A percentile compares a stretch with the other conserved stretches of the same genome.
Conservation (phyloP, 2,888 invertebrate genomes). For the Mythimna albipuncta region DNA sequence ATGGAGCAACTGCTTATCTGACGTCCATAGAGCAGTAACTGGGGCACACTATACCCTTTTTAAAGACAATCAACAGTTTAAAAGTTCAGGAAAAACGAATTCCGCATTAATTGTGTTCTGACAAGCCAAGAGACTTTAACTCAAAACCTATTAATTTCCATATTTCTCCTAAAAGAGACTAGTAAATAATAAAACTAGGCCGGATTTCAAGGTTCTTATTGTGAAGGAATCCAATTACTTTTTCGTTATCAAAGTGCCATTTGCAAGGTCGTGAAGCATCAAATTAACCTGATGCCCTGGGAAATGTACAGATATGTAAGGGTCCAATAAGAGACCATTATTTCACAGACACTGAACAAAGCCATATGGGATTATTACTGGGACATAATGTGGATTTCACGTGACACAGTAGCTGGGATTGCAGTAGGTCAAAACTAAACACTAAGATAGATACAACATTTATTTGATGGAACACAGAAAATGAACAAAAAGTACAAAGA, state of each 20-base stretch:
- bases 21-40: too few species aligned
- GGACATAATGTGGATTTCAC: slow-evolving; percentile 43
- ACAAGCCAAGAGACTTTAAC: not conserved
- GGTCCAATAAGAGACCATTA: slow-evolving; percentile 55
- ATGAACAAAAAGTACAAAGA: too few species aligned
- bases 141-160: slow-evolving; percentile 1
- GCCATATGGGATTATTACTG: slow-evolving; percentile 54
- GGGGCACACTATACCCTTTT: not conserved
- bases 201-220: slow-evolving; percentile 31
- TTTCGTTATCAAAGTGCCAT: slow-evolving; percentile 51
- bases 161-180: slow-evolving; percentile 4
- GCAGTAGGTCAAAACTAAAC: slow-evolving; percentile 38
- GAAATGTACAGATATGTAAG: slow-evolving; percentile 45
- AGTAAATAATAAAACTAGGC: slow-evolving; percentile 25
- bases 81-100: not conserved
- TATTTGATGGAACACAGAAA: too few species aligned
- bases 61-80: not conserved
- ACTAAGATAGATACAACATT: too few species aligned
- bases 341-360: slow-evolving; percentile 60
- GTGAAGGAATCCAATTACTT: slow-evolving; percentile 55
- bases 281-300: slow-evolving; percentile 57
- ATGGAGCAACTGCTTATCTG: too few species aligned
- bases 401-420: slow-evolving; percentile 12
- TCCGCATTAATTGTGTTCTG: not conserved
- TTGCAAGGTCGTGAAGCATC: slow-evolving; percentile 47